These are phyloP conservation scores for Chondrosia reniformis DNA, from an alignment of 37 sponge, comb jelly and placozoan genomes.

Conservation along the genomic window DNA sequence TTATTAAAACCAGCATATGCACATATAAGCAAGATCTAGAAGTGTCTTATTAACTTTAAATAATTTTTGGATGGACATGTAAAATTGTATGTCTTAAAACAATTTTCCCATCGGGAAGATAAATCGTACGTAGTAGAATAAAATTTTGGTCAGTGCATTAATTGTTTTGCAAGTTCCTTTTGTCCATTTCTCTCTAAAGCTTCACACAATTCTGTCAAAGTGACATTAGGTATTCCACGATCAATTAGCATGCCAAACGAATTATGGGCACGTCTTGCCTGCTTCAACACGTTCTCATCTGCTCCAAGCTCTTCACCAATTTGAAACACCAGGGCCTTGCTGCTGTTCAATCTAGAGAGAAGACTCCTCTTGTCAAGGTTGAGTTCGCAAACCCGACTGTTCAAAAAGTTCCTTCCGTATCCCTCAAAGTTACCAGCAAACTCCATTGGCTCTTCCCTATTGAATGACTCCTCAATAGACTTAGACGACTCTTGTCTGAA, in stretches of 20 bases:
- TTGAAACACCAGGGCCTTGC: neutral
- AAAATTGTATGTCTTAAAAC: too few relatives aligned
- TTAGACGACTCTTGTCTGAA: neutral
- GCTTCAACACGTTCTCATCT: neutral
- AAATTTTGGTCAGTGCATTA: too few relatives aligned
- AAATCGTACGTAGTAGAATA: too few relatives aligned
- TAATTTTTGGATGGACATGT: too few relatives aligned
- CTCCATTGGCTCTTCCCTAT: neutral
- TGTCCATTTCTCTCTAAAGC: neutral
- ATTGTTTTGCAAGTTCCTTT: neutral
- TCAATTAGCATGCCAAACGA: neutral
- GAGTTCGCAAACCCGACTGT: neutral
- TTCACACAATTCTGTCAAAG: neutral
- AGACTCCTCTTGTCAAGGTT: neutral
- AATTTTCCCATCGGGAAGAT: too few relatives aligned
- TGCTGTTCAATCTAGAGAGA: neutral
- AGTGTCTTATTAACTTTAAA: too few relatives aligned
- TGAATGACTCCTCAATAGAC: neutral
- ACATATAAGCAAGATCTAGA: too few relatives aligned
- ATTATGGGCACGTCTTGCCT: neutral
- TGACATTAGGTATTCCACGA: neutral
- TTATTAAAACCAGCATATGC: too few relatives aligned
- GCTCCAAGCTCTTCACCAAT: slow-evolving; percentile 3
- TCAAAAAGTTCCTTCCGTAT: neutral
- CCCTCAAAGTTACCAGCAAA: neutral